These are phyloP conservation scores for Acromyrmex heyeri DNA, from an alignment of 1,140 invertebrate genomes.

Conservation along the genomic window DNA sequence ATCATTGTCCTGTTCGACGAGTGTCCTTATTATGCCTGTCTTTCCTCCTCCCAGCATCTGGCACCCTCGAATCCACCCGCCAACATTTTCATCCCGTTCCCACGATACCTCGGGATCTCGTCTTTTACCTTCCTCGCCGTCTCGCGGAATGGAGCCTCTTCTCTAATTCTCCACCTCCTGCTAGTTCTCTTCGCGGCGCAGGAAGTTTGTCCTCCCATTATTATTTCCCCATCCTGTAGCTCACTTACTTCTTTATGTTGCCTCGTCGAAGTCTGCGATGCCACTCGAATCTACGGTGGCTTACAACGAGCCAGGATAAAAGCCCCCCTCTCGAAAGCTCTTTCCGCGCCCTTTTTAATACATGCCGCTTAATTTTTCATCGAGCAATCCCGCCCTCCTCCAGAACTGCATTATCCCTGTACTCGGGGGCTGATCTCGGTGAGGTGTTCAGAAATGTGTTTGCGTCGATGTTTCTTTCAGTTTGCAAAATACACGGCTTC, in stretches of 20 bases:
- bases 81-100: slow-evolving; percentile 67
- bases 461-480: slow-evolving; percentile 5
- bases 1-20: slow-evolving; percentile 68
- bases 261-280: slow-evolving; percentile 57
- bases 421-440: not conserved
- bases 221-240: slow-evolving; percentile 53
- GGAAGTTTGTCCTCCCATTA: slow-evolving; percentile 60
- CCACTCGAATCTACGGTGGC: slow-evolving; percentile 54
- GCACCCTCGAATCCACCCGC: slow-evolving; percentile 69
- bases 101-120: slow-evolving; percentile 60
- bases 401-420: slow-evolving; percentile 31
- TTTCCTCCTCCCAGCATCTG: slow-evolving; percentile 57
- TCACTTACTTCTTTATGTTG: slow-evolving; percentile 44
- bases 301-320: slow-evolving; percentile 31
- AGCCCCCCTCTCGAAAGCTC: slow-evolving; percentile 31
- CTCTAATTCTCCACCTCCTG: slow-evolving; percentile 2
- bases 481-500: not conserved
- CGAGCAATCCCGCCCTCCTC: slow-evolving; percentile 30
- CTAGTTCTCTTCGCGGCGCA: slow-evolving; percentile 50
- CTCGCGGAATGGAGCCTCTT: not conserved
- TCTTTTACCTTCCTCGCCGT: not conserved
- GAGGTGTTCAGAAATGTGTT: slow-evolving; percentile 1
- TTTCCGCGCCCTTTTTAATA: slow-evolving; percentile 53
- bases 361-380: slow-evolving; percentile 64
- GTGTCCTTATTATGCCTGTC: slow-evolving; percentile 79